Evolutionary conservation across 1,140 invertebrate species (phyloP), one percentile per base, ranked within the genome.

Genomic region (Penaeus indicus): DNA sequence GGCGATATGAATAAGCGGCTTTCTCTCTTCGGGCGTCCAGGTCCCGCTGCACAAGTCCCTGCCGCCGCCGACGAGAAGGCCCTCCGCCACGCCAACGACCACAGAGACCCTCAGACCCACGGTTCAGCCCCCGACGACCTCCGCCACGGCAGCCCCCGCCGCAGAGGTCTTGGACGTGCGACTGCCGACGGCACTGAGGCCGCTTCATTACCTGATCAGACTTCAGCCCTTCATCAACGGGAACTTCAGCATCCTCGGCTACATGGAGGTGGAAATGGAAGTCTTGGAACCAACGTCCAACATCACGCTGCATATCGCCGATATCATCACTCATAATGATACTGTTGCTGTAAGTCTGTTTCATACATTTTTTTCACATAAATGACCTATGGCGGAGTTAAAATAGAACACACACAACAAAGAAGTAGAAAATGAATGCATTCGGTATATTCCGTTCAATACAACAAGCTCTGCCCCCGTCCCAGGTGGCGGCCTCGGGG

Each of bases 141-240:
- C 89, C 13, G 77, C 79, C 32, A 42, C 97, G 86, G 96, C 96
- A 0, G 94, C 92, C 67, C 94, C 94, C 67, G 93, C 97, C 0
- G 92, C 94, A 25, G 96, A 96, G 0, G 67, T n/a, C 16, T 67
- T 72, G 38, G 42, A 81, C 25, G 79, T 72, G 32, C 94, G 90
- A 27, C 83, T 90, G 11, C 90, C 90, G 4, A 79, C 25, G 22
- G 25, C 90, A 0, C 86, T 90, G 69, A 81, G 64, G 77, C 90
- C 90, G 13, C 54, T 94, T 7, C 97, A 97, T 91, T 94, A 95
- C 82, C 92, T 97, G 3, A 94, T 94, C 90, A 91, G 97, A 62
- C 94, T 95, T 47, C 96, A 96, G 0, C 95, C 95, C 90, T 94
- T 97, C 81, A 93, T 95, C 22, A 91, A 81, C 80, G 90, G 94